Base-by-base conservation (phyloP, 2,797 vertebrate species). In the Channa striata region DNA sequence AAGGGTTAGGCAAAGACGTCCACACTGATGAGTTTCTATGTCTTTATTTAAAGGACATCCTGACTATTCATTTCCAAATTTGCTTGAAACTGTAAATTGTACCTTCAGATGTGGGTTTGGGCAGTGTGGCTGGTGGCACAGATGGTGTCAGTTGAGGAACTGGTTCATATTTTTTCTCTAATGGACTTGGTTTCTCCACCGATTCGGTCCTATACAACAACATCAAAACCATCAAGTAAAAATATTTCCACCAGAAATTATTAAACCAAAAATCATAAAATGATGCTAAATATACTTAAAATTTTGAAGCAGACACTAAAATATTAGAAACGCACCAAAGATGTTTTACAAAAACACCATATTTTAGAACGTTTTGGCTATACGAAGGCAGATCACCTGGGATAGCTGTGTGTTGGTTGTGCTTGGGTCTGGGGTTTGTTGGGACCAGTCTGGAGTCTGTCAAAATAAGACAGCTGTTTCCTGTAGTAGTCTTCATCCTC, bases 401-500 rank as follows among this genome's bases (percentile, higher is more conserved):
- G 86, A 44, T 96, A 97, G 91, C 79, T 94, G 91, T 96, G 95
- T 36, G 89, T 91, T 16, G 95, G 78, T 87, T 96, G 97, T 74
- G 91, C 95, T 88, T 92, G 92, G 67, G 85, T 61, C 54, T 97
- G 90, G 0, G 87, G 84, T 73, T 99, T 99, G 66, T 78, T 93
- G 20, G 95, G 75, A 23, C 91, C 90, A 0, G 72, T 1, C 61
- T 92, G 92, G 47, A 93, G 83, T 44, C 96, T 94, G 82, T 99
- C 97, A 20, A 99, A 98, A 88, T 96, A 99, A 0, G 98, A 98
- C 74, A 99, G 95, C 93, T 99, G 98, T 72, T 99, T 99, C 54
- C 96, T 94, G 78, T 99, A 99, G 78, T 98, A 98, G 49, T 99
- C 97, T 71, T 99, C 97, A 13, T 99, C 98, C 54, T 99, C 97